Conservation (phyloP, 1,140 invertebrate species). For the Harpegnathos saltator region DNA sequence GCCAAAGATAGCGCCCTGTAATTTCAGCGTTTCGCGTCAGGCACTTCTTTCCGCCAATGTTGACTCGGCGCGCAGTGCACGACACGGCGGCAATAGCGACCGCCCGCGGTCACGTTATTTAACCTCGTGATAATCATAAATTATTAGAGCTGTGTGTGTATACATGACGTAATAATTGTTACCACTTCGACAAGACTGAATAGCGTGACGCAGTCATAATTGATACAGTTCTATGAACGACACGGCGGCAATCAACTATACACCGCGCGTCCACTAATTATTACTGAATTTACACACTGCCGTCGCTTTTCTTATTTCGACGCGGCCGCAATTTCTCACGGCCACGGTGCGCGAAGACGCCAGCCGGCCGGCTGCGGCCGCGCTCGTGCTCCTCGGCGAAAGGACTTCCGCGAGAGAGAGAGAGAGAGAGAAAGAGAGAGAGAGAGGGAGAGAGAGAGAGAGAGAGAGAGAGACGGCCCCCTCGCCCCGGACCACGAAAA, state of each 20-base stretch:
- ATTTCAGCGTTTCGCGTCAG: too few species aligned
- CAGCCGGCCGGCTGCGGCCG: too few species aligned
- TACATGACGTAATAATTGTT: slow-evolving; percentile 62
- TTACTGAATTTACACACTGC: slow-evolving; percentile 35
- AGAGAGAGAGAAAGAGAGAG: too few species aligned
- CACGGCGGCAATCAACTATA: slow-evolving; percentile 58
- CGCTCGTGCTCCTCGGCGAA: too few species aligned
- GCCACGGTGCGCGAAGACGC: not conserved
- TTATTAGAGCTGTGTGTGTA: slow-evolving; percentile 53
- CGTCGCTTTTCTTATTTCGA: slow-evolving; percentile 47
- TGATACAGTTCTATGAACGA: slow-evolving; percentile 57
- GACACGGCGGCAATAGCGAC: slow-evolving; percentile 59
- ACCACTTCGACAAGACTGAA: slow-evolving; percentile 59
- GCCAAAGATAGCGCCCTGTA: too few species aligned
- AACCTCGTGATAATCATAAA: slow-evolving; percentile 63
- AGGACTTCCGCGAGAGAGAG: too few species aligned
- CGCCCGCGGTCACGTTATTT: slow-evolving; percentile 55
- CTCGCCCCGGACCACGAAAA: not conserved
- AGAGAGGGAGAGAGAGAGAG: too few species aligned
- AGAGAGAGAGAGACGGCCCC: too few species aligned
- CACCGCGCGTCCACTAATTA: slow-evolving; percentile 51
- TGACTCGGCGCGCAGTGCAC: slow-evolving; percentile 12
- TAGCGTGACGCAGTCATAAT: slow-evolving; percentile 60
- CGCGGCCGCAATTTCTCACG: not conserved
- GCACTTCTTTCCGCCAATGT: too few species aligned